Evolutionary conservation across 2,888 invertebrate genomes (phyloP).

Genomic region (Rotaria socialis): DNA sequence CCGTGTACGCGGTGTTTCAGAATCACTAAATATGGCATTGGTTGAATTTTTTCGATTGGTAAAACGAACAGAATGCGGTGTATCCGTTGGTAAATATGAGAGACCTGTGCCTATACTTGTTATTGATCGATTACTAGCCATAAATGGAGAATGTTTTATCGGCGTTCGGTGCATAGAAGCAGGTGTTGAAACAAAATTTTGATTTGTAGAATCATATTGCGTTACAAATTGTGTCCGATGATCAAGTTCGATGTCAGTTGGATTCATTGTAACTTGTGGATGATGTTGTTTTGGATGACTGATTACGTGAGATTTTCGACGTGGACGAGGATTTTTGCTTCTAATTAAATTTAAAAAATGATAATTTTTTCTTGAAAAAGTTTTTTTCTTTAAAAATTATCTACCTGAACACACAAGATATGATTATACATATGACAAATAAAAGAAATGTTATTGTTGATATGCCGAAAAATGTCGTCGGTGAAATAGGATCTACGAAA

Average conservation of each 20-base stretch:
- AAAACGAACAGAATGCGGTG: not conserved
- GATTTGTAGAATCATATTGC: not conserved
- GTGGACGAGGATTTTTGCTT: not conserved
- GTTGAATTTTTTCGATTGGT: not conserved
- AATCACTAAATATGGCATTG: not conserved
- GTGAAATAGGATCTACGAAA: not conserved
- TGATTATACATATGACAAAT: not conserved
- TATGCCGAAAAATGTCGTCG: not conserved
- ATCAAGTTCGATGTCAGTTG: not conserved
- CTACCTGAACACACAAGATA: not conserved
- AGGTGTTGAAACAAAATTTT: not conserved
- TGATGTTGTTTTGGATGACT: not conserved
- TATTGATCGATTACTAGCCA: constrained; percentile 6
- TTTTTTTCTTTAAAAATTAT: too few relatives aligned
- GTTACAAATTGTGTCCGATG: not conserved
- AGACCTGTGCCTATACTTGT: not conserved
- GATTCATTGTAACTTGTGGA: not conserved
- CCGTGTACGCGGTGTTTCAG: not conserved
- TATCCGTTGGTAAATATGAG: not conserved
- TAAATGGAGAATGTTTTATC: not conserved
- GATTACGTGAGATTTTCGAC: not conserved
- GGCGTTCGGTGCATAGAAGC: not conserved
- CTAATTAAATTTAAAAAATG: not conserved
- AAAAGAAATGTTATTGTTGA: not conserved
- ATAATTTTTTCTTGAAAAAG: not conserved